Conservation (phyloP, 2,888 invertebrate genomes). For the Cyrtodaria siliqua region DNA sequence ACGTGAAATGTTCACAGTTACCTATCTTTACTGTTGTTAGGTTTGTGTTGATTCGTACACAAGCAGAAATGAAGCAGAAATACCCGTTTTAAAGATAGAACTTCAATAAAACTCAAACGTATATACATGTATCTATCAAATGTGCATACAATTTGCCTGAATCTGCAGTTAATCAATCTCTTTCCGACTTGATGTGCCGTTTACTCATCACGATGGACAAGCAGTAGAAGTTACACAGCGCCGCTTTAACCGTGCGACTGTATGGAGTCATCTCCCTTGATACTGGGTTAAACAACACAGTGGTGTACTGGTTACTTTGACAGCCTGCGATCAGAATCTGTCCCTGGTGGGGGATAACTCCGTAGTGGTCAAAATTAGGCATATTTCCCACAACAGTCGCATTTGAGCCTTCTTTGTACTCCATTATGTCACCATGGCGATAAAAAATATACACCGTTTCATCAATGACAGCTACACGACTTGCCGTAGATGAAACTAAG, state of each 20-base stretch:
- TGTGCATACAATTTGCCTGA: too few species aligned
- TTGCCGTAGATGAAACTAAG: conserved; percentile 51
- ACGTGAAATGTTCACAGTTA: too few species aligned
- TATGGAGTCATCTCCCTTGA: conserved; percentile 52
- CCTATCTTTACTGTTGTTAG: too few species aligned
- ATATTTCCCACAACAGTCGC: conserved; percentile 56
- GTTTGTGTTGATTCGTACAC: too few species aligned
- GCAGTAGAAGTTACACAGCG: conserved; percentile 69
- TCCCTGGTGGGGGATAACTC: conserved; percentile 58
- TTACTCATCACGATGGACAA: conserved; percentile 64
- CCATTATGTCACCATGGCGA: conserved; percentile 66
- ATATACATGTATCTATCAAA: too few species aligned
- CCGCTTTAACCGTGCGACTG: conserved; percentile 64
- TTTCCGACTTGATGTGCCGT: conserved; percentile 34
- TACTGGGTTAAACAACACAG: conserved; percentile 62
- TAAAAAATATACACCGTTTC: conserved; percentile 65
- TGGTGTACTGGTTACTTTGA: conserved; percentile 63
- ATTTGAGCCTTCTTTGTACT: conserved; percentile 48
- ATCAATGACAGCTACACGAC: conserved; percentile 64
- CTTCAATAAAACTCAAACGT: too few species aligned
- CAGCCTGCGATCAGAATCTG: conserved; percentile 66
- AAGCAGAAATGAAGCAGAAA: too few species aligned
- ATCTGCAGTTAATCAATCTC: too few species aligned
- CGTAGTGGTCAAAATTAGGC: conserved; percentile 71
- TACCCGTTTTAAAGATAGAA: too few species aligned